Percentiles rank a stretch among this genome's conserved stretches.
Conservation (phyloP, 2,113 vertebrate genomes). For the Thermophis baileyi region DNA sequence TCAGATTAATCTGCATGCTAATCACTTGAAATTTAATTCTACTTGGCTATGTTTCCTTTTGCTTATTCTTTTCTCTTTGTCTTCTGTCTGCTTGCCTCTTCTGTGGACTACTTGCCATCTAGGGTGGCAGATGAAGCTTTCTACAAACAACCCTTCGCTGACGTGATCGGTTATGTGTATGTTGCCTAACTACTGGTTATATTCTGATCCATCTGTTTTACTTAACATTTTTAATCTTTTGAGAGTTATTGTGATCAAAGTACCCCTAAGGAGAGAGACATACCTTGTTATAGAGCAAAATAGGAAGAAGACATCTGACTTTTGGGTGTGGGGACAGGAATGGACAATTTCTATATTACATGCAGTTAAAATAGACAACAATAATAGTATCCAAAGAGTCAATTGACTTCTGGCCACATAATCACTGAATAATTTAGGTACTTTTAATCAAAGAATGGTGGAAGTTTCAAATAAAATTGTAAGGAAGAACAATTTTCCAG, state of each 20-base stretch:
- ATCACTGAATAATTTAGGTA: not conserved
- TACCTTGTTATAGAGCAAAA: not conserved
- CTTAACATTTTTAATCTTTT: conserved; percentile 32
- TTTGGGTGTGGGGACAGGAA: too few relatives aligned
- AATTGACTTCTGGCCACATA: not conserved
- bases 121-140: conserved; percentile 99
- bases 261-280: not conserved
- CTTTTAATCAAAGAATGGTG: not conserved
- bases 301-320: not conserved
- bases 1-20: not conserved
- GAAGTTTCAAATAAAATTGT: not conserved
- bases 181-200: conserved; percentile 91
- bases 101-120: conserved; percentile 83
- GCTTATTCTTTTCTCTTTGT: conserved; percentile 87
- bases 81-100: conserved; percentile 84
- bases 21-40: conserved; percentile 37
- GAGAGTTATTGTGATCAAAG: not conserved
- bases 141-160: conserved; percentile 99
- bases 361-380: not conserved
- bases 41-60: conserved; percentile 59
- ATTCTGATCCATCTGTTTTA: conserved; percentile 59
- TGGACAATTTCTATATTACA: not conserved
- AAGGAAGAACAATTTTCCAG: not conserved
- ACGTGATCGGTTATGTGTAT: conserved; percentile 99
- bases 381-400: too few relatives aligned